Base-by-base conservation (phyloP, 2,797 vertebrate genomes). In the Phalanger gymnotis region DNA sequence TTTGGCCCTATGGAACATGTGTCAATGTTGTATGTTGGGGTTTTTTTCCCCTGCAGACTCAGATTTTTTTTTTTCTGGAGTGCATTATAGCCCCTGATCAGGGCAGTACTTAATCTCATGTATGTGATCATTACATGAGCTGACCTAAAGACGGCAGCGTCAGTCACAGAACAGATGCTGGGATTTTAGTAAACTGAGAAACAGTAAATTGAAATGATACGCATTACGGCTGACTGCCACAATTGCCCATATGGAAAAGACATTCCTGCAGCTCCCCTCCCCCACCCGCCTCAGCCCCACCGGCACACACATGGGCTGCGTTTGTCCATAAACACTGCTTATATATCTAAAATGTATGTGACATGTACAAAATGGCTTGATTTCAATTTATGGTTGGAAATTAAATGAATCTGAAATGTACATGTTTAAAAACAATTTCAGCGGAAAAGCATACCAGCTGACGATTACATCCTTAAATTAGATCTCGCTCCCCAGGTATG, bases 1-100 rank as follows among this genome's bases (percentile, higher is more conserved):
- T 98, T 98, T 98, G 98, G 99, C 98, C 98, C 97, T 97, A 92
- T 96, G 94, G 98, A 98, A 98, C 98, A 90, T 98, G 98, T 98
- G 99, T 99, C 98, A 98, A 99, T 98, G 97, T 98, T 94, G 98
- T 55, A 81, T 54, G 73, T 28, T 27, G 73, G 25, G 34, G 10
- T 98, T 98, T 98, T 98, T 97, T 98, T 47, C 54, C 14, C n/a
- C 51, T 54, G 13, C 28, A 57, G 73, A 87, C 34, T 40, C 34
- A 19, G 61, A 40, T 40, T 73, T 27, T 28, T 81, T 81, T 94
- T 98, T 98, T 98, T 98, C 98, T 98, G 98, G 98, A 99, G 98
- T 22, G 97, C 97, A 98, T 98, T 99, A 98, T 94, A 94, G 73
- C 5, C 96, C 73, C 0, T 0, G 93, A 90, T 28, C 54, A 90